These are phyloP conservation scores for Chloroceryle inda DNA, from an alignment of 2,797 vertebrate genomes.

Conservation along the genomic window DNA sequence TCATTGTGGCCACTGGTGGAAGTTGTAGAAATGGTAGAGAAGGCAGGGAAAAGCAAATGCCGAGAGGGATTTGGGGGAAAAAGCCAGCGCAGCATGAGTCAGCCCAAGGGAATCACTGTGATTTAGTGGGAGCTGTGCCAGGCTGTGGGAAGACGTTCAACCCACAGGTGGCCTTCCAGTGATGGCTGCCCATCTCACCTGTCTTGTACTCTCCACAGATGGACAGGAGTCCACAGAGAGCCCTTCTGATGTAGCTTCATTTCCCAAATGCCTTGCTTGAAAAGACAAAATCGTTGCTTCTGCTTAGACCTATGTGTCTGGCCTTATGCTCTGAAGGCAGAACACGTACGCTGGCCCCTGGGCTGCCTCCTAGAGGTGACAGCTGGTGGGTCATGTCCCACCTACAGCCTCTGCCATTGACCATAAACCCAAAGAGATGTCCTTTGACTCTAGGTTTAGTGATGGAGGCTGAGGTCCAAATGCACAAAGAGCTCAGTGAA, in stretches of 20 bases:
- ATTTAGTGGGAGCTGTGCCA: neutral
- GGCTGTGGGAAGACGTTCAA: neutral
- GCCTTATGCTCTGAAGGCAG: neutral
- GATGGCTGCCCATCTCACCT: neutral
- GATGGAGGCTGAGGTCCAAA: neutral
- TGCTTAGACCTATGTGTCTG: neutral
- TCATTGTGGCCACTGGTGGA: neutral
- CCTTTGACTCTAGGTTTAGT: neutral
- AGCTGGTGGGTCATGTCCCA: neutral
- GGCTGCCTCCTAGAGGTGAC: neutral
- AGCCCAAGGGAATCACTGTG: neutral
- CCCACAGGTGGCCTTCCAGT: neutral
- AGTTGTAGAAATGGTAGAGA: neutral
- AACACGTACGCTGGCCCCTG: neutral
- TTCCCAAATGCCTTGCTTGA: neutral
- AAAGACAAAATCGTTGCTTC: neutral
- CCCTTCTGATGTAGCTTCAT: neutral
- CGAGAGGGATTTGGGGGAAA: neutral
- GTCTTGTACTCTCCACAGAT: neutral
- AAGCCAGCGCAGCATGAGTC: neutral
- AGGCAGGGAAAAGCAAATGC: neutral
- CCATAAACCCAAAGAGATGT: neutral
- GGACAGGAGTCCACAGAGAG: neutral
- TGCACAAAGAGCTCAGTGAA: neutral
- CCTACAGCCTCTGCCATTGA: neutral